Conservation (phyloP, 2,888 invertebrate species). For the Drosophila nr. fundita region DNA sequence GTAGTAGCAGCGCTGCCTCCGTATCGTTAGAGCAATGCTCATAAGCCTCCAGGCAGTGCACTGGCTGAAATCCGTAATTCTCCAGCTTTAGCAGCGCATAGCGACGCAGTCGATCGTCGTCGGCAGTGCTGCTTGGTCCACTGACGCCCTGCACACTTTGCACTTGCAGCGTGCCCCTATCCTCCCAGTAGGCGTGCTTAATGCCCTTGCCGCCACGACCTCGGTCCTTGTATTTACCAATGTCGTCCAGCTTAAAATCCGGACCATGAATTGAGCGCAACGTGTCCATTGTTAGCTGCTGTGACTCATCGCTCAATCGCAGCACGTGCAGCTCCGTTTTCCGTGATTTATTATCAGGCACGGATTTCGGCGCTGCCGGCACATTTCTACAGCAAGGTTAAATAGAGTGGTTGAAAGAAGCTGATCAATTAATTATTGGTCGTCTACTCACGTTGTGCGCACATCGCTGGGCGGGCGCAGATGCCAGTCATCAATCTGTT, state of each 20-base stretch:
- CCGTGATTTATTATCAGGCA: constrained; percentile 86
- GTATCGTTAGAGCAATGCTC: constrained; percentile 88
- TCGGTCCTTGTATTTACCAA: constrained; percentile 88
- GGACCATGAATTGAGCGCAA: constrained; percentile 91
- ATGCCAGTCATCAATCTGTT: constrained; percentile 88
- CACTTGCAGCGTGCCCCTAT: constrained; percentile 90
- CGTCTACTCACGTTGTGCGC: constrained; percentile 85
- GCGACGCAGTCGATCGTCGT: constrained; percentile 88
- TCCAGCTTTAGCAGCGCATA: constrained; percentile 91
- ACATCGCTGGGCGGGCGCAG: constrained; percentile 87
- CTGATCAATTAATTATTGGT: neutral
- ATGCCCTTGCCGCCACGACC: constrained; percentile 87
- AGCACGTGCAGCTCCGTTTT: constrained; percentile 92
- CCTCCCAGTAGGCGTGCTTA: constrained; percentile 91
- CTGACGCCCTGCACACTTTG: constrained; percentile 84
- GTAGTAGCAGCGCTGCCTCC: constrained; percentile 89
- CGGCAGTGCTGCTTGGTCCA: constrained; percentile 78
- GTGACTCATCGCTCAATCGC: constrained; percentile 88
- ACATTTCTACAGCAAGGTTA: constrained; percentile 70
- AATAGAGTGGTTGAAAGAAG: neutral
- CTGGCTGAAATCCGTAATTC: constrained; percentile 90
- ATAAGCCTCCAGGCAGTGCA: constrained; percentile 91
- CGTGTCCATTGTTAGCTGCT: constrained; percentile 90
- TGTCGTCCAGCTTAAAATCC: constrained; percentile 87
- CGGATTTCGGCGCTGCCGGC: constrained; percentile 83